These are phyloP conservation scores for Pseudotriccus pelzelni DNA, from an alignment of 2,797 vertebrate genomes.

Conservation along the genomic window DNA sequence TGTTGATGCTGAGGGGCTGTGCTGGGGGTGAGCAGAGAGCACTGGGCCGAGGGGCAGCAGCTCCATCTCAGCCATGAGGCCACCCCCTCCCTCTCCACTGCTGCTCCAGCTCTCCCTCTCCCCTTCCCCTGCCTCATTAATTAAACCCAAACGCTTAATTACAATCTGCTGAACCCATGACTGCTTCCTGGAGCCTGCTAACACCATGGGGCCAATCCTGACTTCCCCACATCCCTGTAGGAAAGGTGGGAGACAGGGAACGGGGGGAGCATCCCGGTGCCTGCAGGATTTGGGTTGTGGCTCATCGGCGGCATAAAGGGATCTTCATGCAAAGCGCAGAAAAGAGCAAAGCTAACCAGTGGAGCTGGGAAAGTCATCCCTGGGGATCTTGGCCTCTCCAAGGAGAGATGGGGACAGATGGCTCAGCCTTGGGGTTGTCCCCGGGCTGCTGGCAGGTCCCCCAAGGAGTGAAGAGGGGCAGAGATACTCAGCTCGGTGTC, in stretches of 20 bases:
- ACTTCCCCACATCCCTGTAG: background rate
- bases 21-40: background rate
- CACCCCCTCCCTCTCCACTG: background rate
- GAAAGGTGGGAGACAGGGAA: background rate
- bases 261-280: rapidly evolving
- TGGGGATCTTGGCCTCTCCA: background rate
- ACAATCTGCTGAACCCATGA: background rate
- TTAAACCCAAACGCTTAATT: slow-evolving; percentile 18
- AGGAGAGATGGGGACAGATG: background rate
- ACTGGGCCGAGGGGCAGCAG: background rate
- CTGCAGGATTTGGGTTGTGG: background rate
- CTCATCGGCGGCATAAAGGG: rapidly evolving
- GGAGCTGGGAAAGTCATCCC: background rate
- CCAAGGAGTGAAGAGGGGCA: background rate
- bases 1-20: background rate
- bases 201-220: rapidly evolving
- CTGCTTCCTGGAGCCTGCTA: background rate
- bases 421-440: background rate
- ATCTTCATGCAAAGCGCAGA: rapidly evolving
- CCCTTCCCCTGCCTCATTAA: background rate
- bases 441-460: background rate
- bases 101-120: background rate
- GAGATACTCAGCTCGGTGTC: background rate
- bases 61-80: background rate
- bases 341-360: background rate